Base-by-base conservation (phyloP, 2,797 vertebrate genomes). In the Gymnothorax reevesii region DNA sequence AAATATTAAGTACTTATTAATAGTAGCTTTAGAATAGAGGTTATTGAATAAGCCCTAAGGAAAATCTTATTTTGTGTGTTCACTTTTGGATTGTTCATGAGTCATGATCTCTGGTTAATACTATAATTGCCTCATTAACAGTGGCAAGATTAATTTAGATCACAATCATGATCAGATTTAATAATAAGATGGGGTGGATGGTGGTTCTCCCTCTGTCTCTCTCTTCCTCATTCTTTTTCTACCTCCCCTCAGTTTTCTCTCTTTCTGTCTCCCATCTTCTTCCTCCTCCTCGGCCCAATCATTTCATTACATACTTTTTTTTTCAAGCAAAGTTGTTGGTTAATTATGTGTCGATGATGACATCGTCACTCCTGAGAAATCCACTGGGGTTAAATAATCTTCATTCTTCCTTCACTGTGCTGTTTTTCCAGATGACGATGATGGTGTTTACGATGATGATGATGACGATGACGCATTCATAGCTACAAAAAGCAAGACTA, bases 401-500 rank as follows among this genome's bases (percentile, higher is more conserved):
- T 71, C 52, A 55, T 69, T 84, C 49, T 73, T 54, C 59, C 54
- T 5, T 57, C 13, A 25, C 6, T 83, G 25, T 42, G 27, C 55
- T 57, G 69, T 27, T 86, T 54, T 62, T 79, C 73, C 89, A 92
- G 92, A 42, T 42, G 33, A 42, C 33, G 33, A 42, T 42, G 33
- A 42, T 42, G 33, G 33, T 42, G 33, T 42, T 42, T 42, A 42
- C 2, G 33, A 42, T 42, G 33, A 42, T 42, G 33, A 42, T 42
- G 33, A 42, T 42, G n/a, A 92, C 83, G 88, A 89, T 89, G 80
- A 86, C 77, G 80, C 80, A 75, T 86, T 92, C 15, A 91, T 94
- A 96, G 96, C 96, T 92, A 96, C 93, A 0, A 98, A 97, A 92
- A 98, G 95, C 90, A 98, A 97, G 95, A 97, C 97, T 89, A 99